Conservation (phyloP, 2,888 invertebrate genomes). For the Lordiphosa andalusiaca region DNA sequence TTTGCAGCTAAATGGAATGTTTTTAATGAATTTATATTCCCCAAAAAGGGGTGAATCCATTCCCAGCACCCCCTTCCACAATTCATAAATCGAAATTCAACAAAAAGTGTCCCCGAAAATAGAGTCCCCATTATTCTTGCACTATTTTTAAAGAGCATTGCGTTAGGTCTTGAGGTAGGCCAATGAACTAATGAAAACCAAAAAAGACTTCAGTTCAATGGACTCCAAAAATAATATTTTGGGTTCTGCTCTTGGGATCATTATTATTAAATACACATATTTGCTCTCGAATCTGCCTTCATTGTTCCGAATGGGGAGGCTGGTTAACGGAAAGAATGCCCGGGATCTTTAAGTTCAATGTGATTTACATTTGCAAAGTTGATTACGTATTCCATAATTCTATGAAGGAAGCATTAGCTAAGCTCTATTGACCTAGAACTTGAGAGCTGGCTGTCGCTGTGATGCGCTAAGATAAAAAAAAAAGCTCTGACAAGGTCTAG, state of each 20-base stretch:
- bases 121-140: conserved; percentile 2
- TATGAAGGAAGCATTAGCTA: conserved; percentile 55
- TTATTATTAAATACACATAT: conserved; percentile 3
- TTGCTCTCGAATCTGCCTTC: conserved; percentile 6
- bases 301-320: conserved; percentile 6
- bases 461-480: conserved; percentile 33
- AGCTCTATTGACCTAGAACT: conserved; percentile 59
- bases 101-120: conserved; percentile 15
- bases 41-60: conserved; percentile 29
- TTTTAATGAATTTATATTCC: conserved; percentile 67
- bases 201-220: conserved; percentile 29
- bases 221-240: conserved; percentile 30
- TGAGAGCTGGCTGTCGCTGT: conserved; percentile 48
- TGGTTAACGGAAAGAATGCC: conserved; percentile 18
- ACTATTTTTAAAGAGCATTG: conserved; percentile 22
- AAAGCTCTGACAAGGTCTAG: conserved; percentile 12
- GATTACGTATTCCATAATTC: conserved; percentile 24
- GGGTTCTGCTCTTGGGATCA: conserved; percentile 12
- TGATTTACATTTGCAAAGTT: conserved; percentile 46
- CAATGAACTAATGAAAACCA: conserved; percentile 42
- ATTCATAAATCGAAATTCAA: conserved; percentile 13
- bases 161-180: conserved; percentile 52
- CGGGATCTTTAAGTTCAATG: conserved; percentile 36
- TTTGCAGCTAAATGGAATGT: conserved; percentile 66
- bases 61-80: conserved; percentile 5